These are phyloP conservation scores for Doryteuthis pealeii DNA, from an alignment of 1,140 invertebrate species.

Conservation along the genomic window DNA sequence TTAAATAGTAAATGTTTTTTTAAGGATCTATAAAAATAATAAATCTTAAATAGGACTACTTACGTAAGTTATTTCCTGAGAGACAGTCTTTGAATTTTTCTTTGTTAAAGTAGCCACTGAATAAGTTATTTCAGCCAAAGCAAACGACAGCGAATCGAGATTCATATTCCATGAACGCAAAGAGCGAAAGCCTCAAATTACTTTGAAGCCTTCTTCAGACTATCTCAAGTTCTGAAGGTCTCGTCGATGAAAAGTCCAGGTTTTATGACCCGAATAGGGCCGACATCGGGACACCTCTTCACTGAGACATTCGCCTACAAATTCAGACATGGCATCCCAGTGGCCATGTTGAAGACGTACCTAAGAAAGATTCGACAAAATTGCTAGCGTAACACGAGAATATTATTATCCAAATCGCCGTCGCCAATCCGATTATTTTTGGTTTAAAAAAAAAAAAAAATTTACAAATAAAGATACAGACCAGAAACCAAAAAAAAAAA, in stretches of 20 bases:
- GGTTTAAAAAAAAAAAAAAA: no score
- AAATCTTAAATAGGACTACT: slow-evolving; percentile 35
- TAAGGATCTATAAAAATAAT: no score
- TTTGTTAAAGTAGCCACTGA: slow-evolving; percentile 92
- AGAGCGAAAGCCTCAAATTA: slow-evolving; percentile 61
- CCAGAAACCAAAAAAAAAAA: no score
- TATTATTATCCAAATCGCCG: no score
- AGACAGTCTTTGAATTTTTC: slow-evolving; percentile 88
- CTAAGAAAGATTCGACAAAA: background rate
- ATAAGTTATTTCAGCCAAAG: slow-evolving; percentile 96
- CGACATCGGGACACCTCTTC: slow-evolving; percentile 42
- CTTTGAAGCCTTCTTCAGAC: slow-evolving; percentile 61
- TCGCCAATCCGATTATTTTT: no score
- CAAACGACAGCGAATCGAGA: slow-evolving; percentile 96
- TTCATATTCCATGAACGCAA: slow-evolving; percentile 86
- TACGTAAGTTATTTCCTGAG: slow-evolving; percentile 79
- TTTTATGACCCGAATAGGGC: slow-evolving; percentile 1
- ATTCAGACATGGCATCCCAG: slow-evolving; percentile 51
- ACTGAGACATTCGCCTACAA: slow-evolving; percentile 37
- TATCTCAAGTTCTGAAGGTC: slow-evolving; percentile 35
- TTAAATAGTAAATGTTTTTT: no score
- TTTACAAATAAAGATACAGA: no score
- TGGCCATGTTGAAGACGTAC: slow-evolving; percentile 39
- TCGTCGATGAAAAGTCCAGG: slow-evolving; percentile 35
- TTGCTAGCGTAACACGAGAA: no score